Evolutionary conservation across 2,888 invertebrate species (phyloP).

Genomic region (Hermaeophaga mercurialis): DNA sequence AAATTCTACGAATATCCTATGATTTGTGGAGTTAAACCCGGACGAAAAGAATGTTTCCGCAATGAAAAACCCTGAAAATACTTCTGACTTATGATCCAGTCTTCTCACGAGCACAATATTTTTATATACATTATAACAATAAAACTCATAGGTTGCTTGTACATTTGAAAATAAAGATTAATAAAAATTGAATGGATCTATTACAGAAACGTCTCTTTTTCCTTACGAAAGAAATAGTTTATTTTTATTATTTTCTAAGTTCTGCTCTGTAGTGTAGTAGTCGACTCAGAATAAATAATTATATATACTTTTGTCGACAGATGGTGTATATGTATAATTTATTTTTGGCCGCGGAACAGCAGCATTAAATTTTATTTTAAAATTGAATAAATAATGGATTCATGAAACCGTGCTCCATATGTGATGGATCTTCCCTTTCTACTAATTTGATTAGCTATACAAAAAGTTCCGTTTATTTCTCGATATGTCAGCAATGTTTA

Average conservation of each 20-base stretch:
- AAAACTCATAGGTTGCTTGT: no score
- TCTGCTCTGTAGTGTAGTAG: constrained; percentile 1
- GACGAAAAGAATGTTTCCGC: no score
- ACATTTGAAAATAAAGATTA: no score
- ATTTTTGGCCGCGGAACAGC: constrained; percentile 13
- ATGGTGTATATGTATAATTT: constrained; percentile 20
- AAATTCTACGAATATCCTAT: no score
- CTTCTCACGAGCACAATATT: no score
- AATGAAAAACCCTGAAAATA: no score
- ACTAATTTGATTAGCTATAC: constrained; percentile 12
- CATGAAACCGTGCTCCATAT: constrained; percentile 10
- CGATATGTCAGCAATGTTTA: background rate
- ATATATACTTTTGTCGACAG: constrained; percentile 18
- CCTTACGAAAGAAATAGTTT: no score
- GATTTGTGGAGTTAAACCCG: no score
- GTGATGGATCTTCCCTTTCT: background rate
- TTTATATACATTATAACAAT: no score
- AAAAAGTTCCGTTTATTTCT: constrained; percentile 4
- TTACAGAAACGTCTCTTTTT: no score
- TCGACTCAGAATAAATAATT: constrained; percentile 20
- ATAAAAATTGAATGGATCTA: no score
- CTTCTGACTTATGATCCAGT: no score
- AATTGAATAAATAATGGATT: constrained; percentile 21
- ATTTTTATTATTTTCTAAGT: background rate
- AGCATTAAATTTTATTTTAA: constrained; percentile 20